A percentile compares a stretch with the other conserved stretches of the same genome.
phyloP scores from a whole-genome alignment of 2,888 invertebrate genomes.

The Acanthosepion lycidas region DNA sequence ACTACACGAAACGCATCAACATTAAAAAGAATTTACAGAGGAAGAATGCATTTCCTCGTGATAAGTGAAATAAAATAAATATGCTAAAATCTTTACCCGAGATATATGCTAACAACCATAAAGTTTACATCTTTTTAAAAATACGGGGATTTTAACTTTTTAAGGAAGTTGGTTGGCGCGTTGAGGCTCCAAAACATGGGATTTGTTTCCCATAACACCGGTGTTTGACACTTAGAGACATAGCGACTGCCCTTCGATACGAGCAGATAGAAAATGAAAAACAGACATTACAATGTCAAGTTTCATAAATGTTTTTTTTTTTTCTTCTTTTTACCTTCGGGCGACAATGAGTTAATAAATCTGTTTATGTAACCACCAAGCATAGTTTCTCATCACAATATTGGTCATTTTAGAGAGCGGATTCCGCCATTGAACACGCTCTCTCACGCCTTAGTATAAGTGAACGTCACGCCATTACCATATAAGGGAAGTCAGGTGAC shows the following conservation, averaged over 20 bases:
- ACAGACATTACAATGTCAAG: not conserved
- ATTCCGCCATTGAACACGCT: not conserved
- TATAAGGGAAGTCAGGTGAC: conserved; percentile 39
- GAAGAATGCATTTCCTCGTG: not conserved
- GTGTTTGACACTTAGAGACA: not conserved
- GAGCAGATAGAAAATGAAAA: not conserved
- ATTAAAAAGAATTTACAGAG: not conserved
- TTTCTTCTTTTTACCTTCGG: not conserved
- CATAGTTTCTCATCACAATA: not conserved
- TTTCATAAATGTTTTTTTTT: not conserved
- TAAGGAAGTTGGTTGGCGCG: not conserved
- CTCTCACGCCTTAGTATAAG: not conserved
- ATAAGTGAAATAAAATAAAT: not conserved
- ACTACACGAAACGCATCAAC: not conserved
- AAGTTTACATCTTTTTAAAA: not conserved
- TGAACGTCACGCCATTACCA: conserved; percentile 36
- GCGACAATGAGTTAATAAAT: not conserved
- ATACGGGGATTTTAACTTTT: not conserved
- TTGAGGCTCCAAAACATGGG: not conserved
- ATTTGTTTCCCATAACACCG: not conserved
- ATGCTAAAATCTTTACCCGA: not conserved
- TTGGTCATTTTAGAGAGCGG: not conserved
- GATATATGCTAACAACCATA: not conserved
- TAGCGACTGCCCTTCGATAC: not conserved
- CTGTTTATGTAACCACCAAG: not conserved